Percentiles rank a stretch among this genome's conserved stretches.
These are phyloP conservation scores for Eilema caniola DNA, from an alignment of 2,888 invertebrate species.

Conservation along the genomic window DNA sequence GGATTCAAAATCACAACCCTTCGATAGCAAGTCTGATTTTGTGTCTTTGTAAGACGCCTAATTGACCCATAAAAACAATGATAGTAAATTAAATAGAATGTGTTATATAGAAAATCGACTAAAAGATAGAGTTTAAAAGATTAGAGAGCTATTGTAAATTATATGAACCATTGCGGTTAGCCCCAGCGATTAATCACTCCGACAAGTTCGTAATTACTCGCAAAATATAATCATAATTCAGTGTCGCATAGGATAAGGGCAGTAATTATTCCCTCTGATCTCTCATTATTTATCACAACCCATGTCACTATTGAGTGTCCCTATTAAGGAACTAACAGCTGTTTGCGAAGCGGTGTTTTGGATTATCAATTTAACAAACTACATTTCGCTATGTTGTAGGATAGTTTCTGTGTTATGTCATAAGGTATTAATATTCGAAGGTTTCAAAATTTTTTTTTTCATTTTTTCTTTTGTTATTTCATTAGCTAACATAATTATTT, in stretches of 20 bases:
- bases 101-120: neutral
- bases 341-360: neutral
- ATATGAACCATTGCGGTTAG: neutral
- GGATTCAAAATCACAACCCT: neutral
- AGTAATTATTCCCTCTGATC: constrained; percentile 6
- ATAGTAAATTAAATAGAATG: neutral
- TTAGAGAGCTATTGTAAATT: neutral
- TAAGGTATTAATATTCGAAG: neutral
- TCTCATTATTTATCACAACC: constrained; percentile 12
- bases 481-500: too few species aligned
- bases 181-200: neutral
- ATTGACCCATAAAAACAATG: neutral
- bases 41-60: neutral
- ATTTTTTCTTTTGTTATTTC: too few species aligned
- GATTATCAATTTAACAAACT: neutral
- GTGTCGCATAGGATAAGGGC: neutral
- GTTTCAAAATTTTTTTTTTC: neutral
- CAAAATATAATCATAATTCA: constrained; percentile 1
- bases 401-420: neutral
- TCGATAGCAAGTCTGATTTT: neutral
- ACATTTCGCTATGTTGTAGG: neutral
- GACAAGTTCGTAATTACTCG: neutral
- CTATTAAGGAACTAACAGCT: neutral
- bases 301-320: neutral
- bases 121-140: neutral